Percentiles rank a stretch among this genome's conserved stretches.
These are phyloP conservation scores for Podotricha telesiphe DNA, from an alignment of 2,888 invertebrate species.

Conservation along the genomic window DNA sequence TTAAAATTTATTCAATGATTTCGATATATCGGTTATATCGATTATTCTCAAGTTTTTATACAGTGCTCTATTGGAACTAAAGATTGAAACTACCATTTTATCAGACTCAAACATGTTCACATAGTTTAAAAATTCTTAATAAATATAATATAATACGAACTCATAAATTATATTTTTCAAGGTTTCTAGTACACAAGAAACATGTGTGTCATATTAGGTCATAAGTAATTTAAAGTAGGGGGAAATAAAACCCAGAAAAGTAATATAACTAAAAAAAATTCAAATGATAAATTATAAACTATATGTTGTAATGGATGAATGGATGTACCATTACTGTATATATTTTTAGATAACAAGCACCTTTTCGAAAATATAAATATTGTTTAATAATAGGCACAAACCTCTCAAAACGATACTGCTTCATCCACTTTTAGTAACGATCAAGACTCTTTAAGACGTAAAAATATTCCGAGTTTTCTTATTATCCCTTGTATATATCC, in stretches of 20 bases:
- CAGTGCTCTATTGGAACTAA: background rate
- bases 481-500: constrained; percentile 13
- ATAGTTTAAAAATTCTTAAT: too few relatives aligned
- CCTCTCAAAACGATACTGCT: background rate
- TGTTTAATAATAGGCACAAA: background rate
- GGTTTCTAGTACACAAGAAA: too few relatives aligned
- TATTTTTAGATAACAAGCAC: background rate
- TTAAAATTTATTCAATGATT: background rate
- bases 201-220: too few relatives aligned
- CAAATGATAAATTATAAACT: background rate
- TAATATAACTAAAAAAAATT: background rate
- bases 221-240: too few relatives aligned
- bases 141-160: too few relatives aligned
- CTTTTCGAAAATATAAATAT: background rate
- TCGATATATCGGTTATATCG: background rate
- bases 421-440: constrained; percentile 9
- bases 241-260: background rate
- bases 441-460: constrained; percentile 11
- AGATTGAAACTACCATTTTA: background rate
- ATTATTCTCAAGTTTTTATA: background rate
- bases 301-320: too few relatives aligned
- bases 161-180: too few relatives aligned
- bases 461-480: constrained; percentile 12
- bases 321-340: background rate
- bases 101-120: background rate